Conservation (phyloP, 2,888 invertebrate species). For the Tricholauxania praeusta region DNA sequence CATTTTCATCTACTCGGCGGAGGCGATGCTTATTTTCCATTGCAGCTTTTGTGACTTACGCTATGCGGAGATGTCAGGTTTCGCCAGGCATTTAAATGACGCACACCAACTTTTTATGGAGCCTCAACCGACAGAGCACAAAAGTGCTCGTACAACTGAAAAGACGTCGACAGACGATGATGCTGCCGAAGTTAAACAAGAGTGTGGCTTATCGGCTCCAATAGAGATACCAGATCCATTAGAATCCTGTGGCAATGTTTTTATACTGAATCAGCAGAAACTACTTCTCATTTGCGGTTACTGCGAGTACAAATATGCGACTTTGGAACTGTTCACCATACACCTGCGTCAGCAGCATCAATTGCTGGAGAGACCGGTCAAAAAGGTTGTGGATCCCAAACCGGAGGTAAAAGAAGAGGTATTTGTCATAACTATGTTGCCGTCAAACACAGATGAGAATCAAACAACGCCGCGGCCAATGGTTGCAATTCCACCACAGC, state of each 20-base stretch:
- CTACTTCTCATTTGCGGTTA: constrained; percentile 55
- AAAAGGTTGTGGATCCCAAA: constrained; percentile 46
- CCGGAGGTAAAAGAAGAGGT: constrained; percentile 44
- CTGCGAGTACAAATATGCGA: constrained; percentile 56
- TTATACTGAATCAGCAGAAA: constrained; percentile 49
- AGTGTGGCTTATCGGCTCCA: constrained; percentile 5
- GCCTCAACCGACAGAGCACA: constrained; percentile 49
- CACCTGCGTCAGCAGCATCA: constrained; percentile 59
- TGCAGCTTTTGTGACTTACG: constrained; percentile 49
- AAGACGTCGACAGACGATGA: neutral
- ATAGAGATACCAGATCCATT: constrained; percentile 40
- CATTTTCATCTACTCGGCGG: constrained; percentile 55
- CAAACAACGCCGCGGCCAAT: constrained; percentile 46
- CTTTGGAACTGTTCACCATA: constrained; percentile 53
- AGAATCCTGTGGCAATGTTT: constrained; percentile 61
- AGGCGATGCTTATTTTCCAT: constrained; percentile 55
- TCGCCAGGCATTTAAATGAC: constrained; percentile 54
- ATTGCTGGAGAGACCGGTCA: constrained; percentile 48
- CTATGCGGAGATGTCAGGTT: constrained; percentile 38
- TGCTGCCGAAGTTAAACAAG: neutral
- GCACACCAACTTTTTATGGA: constrained; percentile 50
- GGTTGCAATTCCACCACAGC: constrained; percentile 49
- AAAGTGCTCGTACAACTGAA: constrained; percentile 8
- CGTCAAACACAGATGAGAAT: constrained; percentile 29
- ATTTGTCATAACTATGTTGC: constrained; percentile 48